A percentile compares a stretch with the other conserved stretches of the same genome.
Evolutionary conservation across 2,888 invertebrate genomes (phyloP).

Genomic region (Eretmocerus hayati): DNA sequence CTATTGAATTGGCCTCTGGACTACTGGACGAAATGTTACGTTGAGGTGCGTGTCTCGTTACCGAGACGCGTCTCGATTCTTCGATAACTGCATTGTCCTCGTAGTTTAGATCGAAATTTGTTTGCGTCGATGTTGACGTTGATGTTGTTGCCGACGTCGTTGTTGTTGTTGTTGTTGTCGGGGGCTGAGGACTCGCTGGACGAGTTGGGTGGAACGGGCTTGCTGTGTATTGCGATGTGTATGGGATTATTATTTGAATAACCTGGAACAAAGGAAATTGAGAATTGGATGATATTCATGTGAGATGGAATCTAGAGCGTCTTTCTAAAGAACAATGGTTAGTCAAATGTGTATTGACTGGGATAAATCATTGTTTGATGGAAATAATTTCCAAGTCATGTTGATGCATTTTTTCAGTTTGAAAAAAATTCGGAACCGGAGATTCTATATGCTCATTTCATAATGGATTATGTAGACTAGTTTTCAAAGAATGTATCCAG

Average conservation of each 20-base stretch:
- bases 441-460: too few species aligned
- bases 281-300: too few species aligned
- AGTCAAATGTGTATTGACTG: too few species aligned
- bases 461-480: too few species aligned
- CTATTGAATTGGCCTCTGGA: slow-evolving; percentile 52
- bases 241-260: slow-evolving; percentile 72
- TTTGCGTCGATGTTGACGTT: neutral
- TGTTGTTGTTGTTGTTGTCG: neutral
- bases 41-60: slow-evolving; percentile 14
- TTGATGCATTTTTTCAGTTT: too few species aligned
- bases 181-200: slow-evolving; percentile 24
- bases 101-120: neutral
- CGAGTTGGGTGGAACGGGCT: slow-evolving; percentile 48
- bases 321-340: too few species aligned
- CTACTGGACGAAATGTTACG: slow-evolving; percentile 4
- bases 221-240: slow-evolving; percentile 58
- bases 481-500: too few species aligned
- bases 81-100: slow-evolving; percentile 28
- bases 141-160: neutral
- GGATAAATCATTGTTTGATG: too few species aligned
- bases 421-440: too few species aligned
- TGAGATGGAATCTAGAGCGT: too few species aligned
- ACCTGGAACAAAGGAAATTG: too few species aligned
- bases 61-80: slow-evolving; percentile 25
- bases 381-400: too few species aligned